Base-by-base conservation (phyloP, 1,140 invertebrate genomes). In the Cherax quadricarinatus region DNA sequence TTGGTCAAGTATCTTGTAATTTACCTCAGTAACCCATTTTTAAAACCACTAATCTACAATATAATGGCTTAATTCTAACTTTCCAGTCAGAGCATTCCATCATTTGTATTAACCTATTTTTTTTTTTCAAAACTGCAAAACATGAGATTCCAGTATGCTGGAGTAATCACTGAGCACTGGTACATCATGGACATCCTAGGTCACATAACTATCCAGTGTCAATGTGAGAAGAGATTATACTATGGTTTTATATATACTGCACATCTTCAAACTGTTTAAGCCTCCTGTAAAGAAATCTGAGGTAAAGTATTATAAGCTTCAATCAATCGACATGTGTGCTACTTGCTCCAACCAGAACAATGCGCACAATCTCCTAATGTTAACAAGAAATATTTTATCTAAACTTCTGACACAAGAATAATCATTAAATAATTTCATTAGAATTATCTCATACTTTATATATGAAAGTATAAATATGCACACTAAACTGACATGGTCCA, bases 401-500 rank as follows among this genome's bases (percentile, higher is more conserved):
- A 18, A 7, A 24, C 10, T 5, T 83, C 57, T 21, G 6, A 57
- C 4, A 24, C 9, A 18, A 18, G 14, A 60, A 24, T 57, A 14
- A 12, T 14, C 57, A 18, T 57, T 24, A 57, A 57, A 24, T 53
- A 30, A 73, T n/a, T 70, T 73, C 21, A 75, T 30, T 75, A 75
- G 70, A 75, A 75, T 70, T 70, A 75, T 21, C 53, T 70, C 78
- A 53, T 66, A 48, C 53, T 57, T 9, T 57, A 21, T 82, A 89
- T 89, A 89, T 89, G 87, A 89, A 89, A 89, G 87, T 89, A 89
- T 89, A 89, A 89, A 89, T 48, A 89, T 24, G 79, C 79, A 89
- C 87, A 89, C 60, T 66, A 82, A 82, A 88, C 60, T 81, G 79
- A 89, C 60, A 60, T 89, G 87, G 87, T 82, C 87, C 79, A 82